These are phyloP conservation scores for Papilio dardanus DNA, from an alignment of 1,140 invertebrate genomes.

Conservation along the genomic window DNA sequence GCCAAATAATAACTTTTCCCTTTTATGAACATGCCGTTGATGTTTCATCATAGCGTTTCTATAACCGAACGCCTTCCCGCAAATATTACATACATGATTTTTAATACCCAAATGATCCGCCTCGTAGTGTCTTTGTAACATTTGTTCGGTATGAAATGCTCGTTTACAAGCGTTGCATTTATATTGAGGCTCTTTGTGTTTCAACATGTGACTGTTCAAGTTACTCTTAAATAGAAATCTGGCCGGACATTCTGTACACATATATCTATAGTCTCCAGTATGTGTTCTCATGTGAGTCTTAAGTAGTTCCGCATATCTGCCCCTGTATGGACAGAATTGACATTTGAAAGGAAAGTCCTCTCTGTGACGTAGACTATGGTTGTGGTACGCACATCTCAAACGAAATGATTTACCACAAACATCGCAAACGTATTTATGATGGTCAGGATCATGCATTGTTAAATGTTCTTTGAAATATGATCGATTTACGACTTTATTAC, in stretches of 20 bases:
- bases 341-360: slow-evolving; percentile 74
- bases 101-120: slow-evolving; percentile 80
- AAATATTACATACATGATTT: slow-evolving; percentile 79
- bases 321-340: slow-evolving; percentile 71
- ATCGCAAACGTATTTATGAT: slow-evolving; percentile 72
- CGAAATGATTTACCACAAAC: slow-evolving; percentile 75
- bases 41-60: slow-evolving; percentile 80
- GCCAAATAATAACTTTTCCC: slow-evolving; percentile 64
- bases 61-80: slow-evolving; percentile 81
- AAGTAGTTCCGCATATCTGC: slow-evolving; percentile 64
- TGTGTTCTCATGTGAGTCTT: slow-evolving; percentile 81
- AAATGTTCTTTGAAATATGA: slow-evolving; percentile 70
- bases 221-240: slow-evolving; percentile 81
- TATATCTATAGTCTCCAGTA: slow-evolving; percentile 79
- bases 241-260: slow-evolving; percentile 81
- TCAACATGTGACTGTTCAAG: slow-evolving; percentile 77
- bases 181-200: slow-evolving; percentile 69
- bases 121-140: slow-evolving; percentile 70
- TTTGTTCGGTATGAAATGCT: slow-evolving; percentile 66
- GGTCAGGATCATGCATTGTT: slow-evolving; percentile 71
- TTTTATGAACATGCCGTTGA: slow-evolving; percentile 79
- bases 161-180: slow-evolving; percentile 72
- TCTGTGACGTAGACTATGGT: slow-evolving; percentile 68
- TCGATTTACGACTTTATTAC: slow-evolving; percentile 66
- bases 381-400: slow-evolving; percentile 68